Evolutionary conservation across 2,113 vertebrate species (phyloP), one percentile per base, ranked within the genome.

Genomic region (Phodopus roborovskii): DNA sequence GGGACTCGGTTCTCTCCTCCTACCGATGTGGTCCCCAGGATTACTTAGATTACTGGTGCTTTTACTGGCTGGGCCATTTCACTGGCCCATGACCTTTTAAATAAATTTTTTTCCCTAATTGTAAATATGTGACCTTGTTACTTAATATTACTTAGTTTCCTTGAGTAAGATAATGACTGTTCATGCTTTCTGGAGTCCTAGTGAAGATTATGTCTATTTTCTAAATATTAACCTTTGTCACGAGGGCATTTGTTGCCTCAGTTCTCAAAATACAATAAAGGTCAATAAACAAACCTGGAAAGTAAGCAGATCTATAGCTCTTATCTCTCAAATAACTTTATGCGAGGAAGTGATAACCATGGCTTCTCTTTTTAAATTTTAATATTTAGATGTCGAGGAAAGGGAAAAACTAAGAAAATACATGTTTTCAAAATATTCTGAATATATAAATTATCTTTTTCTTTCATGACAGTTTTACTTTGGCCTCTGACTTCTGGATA

Each of bases 301-400:
- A 84, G 62, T 13, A 91, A 64, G 39, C 22, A 9, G 66, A 81
- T 78, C 83, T 93, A 30, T 77, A 75, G 66, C 73, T 48, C 50
- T 88, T 88, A 58, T n/a, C 82, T 15, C 11, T 91, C 36, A 10
- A 10, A 62, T 48, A 26, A 60, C 79, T 91, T 66, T 66, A 58
- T 79, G 39, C 33, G 70, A 75, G 6, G 15, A 22, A 90, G 53
- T 56, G 19, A 83, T 50, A 66, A 45, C 33, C 13, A 84, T 68
- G 62, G 48, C n/a, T 73, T 91, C 28, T 39, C 9, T 74, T 82
- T 92, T 68, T 50, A 33, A 50, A 85, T 33, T 42, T 64, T 24
- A 86, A 77, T 48, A 68, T 87, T 87, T 78, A 78, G 36, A 92
- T 82, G 36, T 28, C 73, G 87, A 13, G 30, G 20, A 95, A 96